Percentiles rank a stretch among this genome's conserved stretches.
Conservation (phyloP, 2,888 invertebrate genomes). For the Dorcus hopei region DNA sequence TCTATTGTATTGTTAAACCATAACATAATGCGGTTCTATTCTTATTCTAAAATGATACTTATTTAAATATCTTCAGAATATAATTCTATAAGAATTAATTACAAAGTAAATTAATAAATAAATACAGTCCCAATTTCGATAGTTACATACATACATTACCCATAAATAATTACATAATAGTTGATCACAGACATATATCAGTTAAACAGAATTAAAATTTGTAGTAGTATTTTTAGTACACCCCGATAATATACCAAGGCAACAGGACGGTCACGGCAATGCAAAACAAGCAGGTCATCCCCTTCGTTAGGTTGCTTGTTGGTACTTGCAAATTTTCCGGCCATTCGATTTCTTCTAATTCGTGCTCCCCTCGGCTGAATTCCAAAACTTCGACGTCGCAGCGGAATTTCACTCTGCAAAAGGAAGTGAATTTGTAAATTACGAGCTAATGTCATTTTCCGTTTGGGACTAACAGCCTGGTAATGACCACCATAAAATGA, state of each 20-base stretch:
- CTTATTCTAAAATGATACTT: too few relatives aligned
- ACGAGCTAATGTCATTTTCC: too few relatives aligned
- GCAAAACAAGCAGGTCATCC: slow-evolving; percentile 53
- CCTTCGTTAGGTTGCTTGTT: slow-evolving; percentile 48
- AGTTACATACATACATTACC: too few relatives aligned
- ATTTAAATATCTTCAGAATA: too few relatives aligned
- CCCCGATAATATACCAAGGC: slow-evolving; percentile 53
- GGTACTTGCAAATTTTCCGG: slow-evolving; percentile 26
- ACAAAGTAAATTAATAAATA: too few relatives aligned
- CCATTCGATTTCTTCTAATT: slow-evolving; percentile 46
- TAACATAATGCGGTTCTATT: too few relatives aligned
- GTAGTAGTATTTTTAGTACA: slow-evolving; percentile 20
- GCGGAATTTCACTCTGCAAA: slow-evolving; percentile 53
- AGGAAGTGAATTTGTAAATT: slow-evolving; percentile 7
- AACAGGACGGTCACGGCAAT: slow-evolving; percentile 52
- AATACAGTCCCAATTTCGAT: too few relatives aligned
- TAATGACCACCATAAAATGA: not conserved
- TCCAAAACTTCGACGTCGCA: slow-evolving; percentile 56
- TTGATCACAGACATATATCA: slow-evolving; percentile 14
- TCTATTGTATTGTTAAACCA: too few relatives aligned
- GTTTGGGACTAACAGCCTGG: too few relatives aligned
- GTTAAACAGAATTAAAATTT: not conserved
- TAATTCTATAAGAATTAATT: too few relatives aligned
- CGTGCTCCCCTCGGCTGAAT: slow-evolving; percentile 52
- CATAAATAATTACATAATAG: not conserved